Evolutionary conservation across 2,113 vertebrate species (phyloP).

Genomic region (Piprites chloris): DNA sequence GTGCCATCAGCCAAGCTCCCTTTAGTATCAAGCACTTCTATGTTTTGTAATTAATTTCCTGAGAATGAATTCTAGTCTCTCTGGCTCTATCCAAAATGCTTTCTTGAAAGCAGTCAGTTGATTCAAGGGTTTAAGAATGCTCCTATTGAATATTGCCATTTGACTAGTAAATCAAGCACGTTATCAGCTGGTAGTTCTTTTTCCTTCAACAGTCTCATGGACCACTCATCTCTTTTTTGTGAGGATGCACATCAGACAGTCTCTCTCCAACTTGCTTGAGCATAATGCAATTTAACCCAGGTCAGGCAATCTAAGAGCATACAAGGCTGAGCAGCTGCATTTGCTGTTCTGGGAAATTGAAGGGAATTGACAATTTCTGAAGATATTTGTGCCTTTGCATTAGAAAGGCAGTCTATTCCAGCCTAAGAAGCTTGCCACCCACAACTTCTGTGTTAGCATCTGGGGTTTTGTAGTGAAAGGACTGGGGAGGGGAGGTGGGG

Average conservation of each 20-base stretch:
- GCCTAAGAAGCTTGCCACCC: neutral
- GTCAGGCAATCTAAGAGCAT: neutral
- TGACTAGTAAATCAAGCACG: neutral
- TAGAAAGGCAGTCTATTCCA: neutral
- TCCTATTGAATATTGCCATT: neutral
- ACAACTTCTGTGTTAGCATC: neutral
- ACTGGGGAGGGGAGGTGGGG: rapidly evolving
- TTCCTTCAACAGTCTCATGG: neutral
- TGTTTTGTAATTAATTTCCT: neutral
- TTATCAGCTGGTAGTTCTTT: neutral
- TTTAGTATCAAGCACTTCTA: neutral
- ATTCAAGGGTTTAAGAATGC: neutral
- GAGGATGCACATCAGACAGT: neutral
- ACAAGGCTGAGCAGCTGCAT: neutral
- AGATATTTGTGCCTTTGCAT: neutral
- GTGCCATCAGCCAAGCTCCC: neutral
- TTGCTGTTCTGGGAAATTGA: conserved; percentile 11
- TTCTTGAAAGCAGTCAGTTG: neutral
- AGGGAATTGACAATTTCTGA: neutral
- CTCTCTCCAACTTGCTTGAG: neutral
- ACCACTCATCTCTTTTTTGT: neutral
- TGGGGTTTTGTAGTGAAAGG: neutral
- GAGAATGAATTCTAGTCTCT: neutral
- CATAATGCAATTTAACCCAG: neutral
- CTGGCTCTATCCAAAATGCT: neutral